These are phyloP conservation scores for Diadumene lineata DNA, from an alignment of 92 coral and sea anemone species.

Conservation along the genomic window DNA sequence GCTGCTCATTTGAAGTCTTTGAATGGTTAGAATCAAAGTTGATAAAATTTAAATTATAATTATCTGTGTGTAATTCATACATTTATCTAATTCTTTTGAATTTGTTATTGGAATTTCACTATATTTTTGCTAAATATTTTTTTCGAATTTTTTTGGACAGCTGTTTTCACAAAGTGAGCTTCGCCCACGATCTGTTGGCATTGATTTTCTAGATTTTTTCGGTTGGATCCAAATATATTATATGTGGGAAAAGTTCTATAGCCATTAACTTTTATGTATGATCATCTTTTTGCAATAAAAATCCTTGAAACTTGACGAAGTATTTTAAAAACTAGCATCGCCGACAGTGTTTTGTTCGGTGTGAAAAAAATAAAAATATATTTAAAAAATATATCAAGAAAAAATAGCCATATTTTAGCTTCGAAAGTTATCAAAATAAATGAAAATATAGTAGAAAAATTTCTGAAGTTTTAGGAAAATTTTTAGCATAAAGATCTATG, in stretches of 20 bases:
- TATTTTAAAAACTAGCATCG: too few relatives aligned
- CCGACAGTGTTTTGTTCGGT: too few relatives aligned
- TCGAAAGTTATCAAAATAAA: too few relatives aligned
- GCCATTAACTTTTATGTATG: neutral
- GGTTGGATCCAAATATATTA: neutral
- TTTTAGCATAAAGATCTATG: neutral
- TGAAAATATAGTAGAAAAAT: neutral
- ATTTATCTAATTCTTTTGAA: too few relatives aligned
- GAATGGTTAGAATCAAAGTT: too few relatives aligned
- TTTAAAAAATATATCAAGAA: neutral
- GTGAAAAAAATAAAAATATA: too few relatives aligned
- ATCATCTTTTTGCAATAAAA: too few relatives aligned
- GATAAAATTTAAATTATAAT: too few relatives aligned
- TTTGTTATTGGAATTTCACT: neutral
- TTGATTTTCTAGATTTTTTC: constrained; percentile 14
- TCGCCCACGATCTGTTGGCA: constrained; percentile 19
- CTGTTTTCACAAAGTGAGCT: constrained; percentile 25
- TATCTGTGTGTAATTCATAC: neutral
- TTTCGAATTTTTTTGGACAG: constrained; percentile 10
- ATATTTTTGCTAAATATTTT: neutral
- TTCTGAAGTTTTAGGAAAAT: neutral
- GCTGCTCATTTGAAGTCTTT: too few relatives aligned
- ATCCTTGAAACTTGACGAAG: too few relatives aligned
- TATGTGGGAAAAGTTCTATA: neutral
- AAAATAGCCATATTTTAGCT: too few relatives aligned